phyloP scores from a whole-genome alignment of 2,888 invertebrate genomes.

The Thereva unica region DNA sequence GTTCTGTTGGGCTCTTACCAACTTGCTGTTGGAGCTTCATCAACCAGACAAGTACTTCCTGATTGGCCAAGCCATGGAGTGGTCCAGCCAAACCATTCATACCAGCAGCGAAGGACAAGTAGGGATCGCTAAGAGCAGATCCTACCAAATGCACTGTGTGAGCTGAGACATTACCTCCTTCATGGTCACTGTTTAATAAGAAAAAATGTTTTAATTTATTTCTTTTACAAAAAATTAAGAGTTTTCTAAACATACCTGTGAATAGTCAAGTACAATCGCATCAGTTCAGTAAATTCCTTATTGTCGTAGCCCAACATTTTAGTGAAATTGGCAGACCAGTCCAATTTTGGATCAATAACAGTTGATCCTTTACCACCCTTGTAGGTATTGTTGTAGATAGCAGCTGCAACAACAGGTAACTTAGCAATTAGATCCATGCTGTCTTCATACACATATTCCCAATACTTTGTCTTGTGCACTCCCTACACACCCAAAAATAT shows the following conservation, averaged over 20 bases:
- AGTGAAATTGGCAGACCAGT: slow-evolving; percentile 85
- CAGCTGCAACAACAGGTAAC: slow-evolving; percentile 82
- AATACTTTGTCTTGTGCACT: slow-evolving; percentile 75
- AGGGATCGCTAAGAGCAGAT: slow-evolving; percentile 84
- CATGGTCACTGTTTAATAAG: slow-evolving; percentile 66
- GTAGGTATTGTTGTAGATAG: slow-evolving; percentile 81
- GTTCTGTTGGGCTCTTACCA: slow-evolving; percentile 84
- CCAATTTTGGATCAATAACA: slow-evolving; percentile 74
- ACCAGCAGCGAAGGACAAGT: slow-evolving; percentile 81
- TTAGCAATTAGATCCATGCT: slow-evolving; percentile 87
- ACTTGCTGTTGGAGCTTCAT: slow-evolving; percentile 86
- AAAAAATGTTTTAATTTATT: neutral
- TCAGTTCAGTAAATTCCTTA: slow-evolving; percentile 74
- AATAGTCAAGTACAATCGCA: slow-evolving; percentile 84
- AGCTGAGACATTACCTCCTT: slow-evolving; percentile 91
- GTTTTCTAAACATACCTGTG: slow-evolving; percentile 60
- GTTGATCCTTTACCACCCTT: slow-evolving; percentile 70
- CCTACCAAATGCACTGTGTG: slow-evolving; percentile 86
- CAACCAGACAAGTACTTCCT: slow-evolving; percentile 93
- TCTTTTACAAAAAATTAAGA: slow-evolving; percentile 20
- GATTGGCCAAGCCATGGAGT: slow-evolving; percentile 87
- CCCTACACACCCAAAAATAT: slow-evolving; percentile 55
- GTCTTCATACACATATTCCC: slow-evolving; percentile 81
- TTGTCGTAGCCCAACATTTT: slow-evolving; percentile 81
- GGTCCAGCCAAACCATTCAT: slow-evolving; percentile 89